These are phyloP conservation scores for Acrobasis consociella DNA, from an alignment of 2,888 invertebrate genomes.

Conservation along the genomic window DNA sequence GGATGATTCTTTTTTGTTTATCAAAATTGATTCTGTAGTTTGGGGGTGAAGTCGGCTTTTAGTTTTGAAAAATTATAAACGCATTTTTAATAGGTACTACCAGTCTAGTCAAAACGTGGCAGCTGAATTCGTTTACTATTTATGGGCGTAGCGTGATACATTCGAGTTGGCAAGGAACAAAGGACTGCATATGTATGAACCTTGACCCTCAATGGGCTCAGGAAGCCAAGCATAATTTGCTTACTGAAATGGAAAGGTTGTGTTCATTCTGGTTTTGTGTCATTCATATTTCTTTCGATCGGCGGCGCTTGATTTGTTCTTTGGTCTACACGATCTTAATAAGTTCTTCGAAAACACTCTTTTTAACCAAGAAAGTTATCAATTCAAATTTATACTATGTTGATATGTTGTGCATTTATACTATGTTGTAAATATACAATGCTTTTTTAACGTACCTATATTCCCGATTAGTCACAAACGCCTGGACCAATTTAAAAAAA, in stretches of 20 bases:
- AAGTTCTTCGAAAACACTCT: no score
- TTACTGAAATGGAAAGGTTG: neutral
- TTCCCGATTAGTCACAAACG: no score
- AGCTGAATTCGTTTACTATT: neutral
- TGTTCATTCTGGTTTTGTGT: neutral
- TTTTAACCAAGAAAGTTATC: no score
- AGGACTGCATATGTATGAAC: conserved; percentile 11
- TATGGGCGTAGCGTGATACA: conserved; percentile 1
- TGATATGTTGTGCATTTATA: no score
- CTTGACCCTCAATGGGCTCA: neutral
- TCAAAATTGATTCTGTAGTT: no score
- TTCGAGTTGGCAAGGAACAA: conserved; percentile 10
- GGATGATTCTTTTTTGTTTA: no score
- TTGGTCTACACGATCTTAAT: neutral
- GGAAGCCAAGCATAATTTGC: conserved; percentile 9
- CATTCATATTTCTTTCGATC: neutral
- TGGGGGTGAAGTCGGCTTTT: no score
- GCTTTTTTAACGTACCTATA: no score
- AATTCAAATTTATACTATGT: no score
- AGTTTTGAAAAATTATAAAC: no score
- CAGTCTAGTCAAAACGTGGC: neutral
- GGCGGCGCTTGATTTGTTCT: neutral
- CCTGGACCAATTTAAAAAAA: no score
- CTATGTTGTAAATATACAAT: no score
- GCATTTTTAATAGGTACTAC: neutral